These are phyloP conservation scores for Hydractinia echinata DNA, from an alignment of 30 jellyfish, hydroid and myxozoan species.

Conservation along the genomic window DNA sequence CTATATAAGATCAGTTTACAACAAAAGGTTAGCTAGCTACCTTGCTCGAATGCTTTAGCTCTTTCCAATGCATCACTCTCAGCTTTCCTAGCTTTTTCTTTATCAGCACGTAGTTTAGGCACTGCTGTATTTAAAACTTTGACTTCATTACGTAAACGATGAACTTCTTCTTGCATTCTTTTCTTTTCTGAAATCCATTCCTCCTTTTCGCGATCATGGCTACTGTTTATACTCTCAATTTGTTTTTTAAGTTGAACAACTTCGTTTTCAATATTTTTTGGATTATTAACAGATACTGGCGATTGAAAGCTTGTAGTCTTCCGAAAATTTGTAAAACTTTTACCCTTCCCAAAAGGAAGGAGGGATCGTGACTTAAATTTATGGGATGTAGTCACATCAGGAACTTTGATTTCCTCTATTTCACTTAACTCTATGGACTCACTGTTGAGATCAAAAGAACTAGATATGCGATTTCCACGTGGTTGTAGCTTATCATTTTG, in stretches of 20 bases:
- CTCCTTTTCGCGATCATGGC: not conserved
- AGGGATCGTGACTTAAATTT: slow-evolving; percentile 19
- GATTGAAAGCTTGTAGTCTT: slow-evolving; percentile 80
- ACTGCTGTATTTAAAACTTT: slow-evolving; percentile 75
- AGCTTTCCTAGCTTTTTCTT: slow-evolving; percentile 66
- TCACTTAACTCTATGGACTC: not conserved
- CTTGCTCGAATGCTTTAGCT: slow-evolving; percentile 72
- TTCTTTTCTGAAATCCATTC: slow-evolving; percentile 16
- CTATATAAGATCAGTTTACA: too few relatives aligned
- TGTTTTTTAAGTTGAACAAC: slow-evolving; percentile 42
- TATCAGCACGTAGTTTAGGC: slow-evolving; percentile 63
- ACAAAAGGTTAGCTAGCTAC: slow-evolving; percentile 33
- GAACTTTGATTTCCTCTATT: slow-evolving; percentile 26
- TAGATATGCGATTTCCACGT: not conserved
- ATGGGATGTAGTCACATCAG: slow-evolving; percentile 6
- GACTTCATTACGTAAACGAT: slow-evolving; percentile 64
- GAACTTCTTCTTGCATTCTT: slow-evolving; percentile 32
- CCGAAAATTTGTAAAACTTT: slow-evolving; percentile 25
- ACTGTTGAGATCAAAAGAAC: not conserved
- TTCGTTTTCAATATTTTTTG: slow-evolving; percentile 34
- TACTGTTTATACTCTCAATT: slow-evolving; percentile 39
- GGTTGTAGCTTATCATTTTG: not conserved
- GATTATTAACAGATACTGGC: slow-evolving; percentile 51
- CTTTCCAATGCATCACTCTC: slow-evolving; percentile 82
- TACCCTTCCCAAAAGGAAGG: slow-evolving; percentile 22